Evolutionary conservation across 2,797 vertebrate genomes (phyloP).

Genomic region (Knipowitschia caucasica): DNA sequence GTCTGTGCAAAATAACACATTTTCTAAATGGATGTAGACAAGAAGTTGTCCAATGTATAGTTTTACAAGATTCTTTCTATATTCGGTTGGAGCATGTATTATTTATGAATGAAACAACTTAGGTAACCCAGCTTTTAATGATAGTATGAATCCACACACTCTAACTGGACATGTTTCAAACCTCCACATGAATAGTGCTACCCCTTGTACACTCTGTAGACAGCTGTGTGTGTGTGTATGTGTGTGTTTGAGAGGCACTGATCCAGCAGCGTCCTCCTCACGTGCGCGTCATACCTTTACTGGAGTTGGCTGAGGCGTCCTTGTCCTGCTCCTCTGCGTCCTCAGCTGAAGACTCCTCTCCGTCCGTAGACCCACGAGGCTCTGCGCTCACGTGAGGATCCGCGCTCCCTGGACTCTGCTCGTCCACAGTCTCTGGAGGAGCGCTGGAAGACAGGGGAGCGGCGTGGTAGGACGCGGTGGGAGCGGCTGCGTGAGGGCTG

Average conservation of each 20-base stretch:
- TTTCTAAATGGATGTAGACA: too few species aligned
- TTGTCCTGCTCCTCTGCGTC: slow-evolving; percentile 85
- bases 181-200: too few species aligned
- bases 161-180: too few species aligned
- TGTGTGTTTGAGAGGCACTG: not conserved
- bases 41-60: too few species aligned
- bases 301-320: slow-evolving; percentile 81
- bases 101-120: too few species aligned
- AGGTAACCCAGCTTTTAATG: too few species aligned
- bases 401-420: slow-evolving; percentile 63
- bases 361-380: slow-evolving; percentile 83
- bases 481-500: slow-evolving; percentile 76
- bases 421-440: slow-evolving; percentile 77
- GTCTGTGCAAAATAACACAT: too few species aligned
- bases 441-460: slow-evolving; percentile 75
- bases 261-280: not conserved
- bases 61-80: too few species aligned
- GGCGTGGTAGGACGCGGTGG: slow-evolving; percentile 25
- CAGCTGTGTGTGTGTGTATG: not conserved
- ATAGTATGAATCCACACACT: too few species aligned
- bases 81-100: too few species aligned
- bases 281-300: slow-evolving; percentile 80
- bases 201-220: too few species aligned
- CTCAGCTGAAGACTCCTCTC: slow-evolving; percentile 85
- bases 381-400: slow-evolving; percentile 79